phyloP scores from a whole-genome alignment of 2,797 vertebrate genomes.

The Gymnodraco acuticeps region DNA sequence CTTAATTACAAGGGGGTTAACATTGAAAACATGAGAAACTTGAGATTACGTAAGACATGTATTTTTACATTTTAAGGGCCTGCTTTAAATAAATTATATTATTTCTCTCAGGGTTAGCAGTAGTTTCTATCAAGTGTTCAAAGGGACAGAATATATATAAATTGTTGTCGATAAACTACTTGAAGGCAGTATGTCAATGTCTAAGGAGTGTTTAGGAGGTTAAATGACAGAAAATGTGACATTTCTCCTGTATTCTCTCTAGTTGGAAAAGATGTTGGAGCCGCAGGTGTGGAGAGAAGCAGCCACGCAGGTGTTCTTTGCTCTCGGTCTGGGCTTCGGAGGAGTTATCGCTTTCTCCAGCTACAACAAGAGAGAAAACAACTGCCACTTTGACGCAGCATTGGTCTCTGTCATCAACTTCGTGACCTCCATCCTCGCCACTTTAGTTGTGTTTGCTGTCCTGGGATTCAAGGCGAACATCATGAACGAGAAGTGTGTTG shows the following conservation, averaged over 20 bases:
- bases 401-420: slow-evolving; percentile 98
- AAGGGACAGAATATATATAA: neutral
- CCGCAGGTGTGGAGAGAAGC: slow-evolving; percentile 98
- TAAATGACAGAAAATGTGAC: neutral
- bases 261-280: slow-evolving; percentile 99
- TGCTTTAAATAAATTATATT: neutral
- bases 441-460: slow-evolving; percentile 96
- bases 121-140: neutral
- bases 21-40: no score
- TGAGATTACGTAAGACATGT: neutral
- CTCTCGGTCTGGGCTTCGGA: slow-evolving; percentile 95
- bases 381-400: slow-evolving; percentile 96
- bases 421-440: slow-evolving; percentile 95
- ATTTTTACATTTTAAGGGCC: neutral
- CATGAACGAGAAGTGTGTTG: slow-evolving; percentile 98
- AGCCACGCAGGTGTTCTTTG: slow-evolving; percentile 97
- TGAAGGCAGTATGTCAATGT: neutral
- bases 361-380: slow-evolving; percentile 99
- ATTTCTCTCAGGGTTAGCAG: neutral
- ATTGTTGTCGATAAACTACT: neutral
- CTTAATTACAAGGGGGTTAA: neutral
- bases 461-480: slow-evolving; percentile 98
- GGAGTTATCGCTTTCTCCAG: slow-evolving; percentile 99
- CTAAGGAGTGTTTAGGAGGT: neutral
- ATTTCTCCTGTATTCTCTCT: neutral